Evolutionary conservation across 2,888 invertebrate species (phyloP).

Genomic region (Spatulosminthurus flaviceps): DNA sequence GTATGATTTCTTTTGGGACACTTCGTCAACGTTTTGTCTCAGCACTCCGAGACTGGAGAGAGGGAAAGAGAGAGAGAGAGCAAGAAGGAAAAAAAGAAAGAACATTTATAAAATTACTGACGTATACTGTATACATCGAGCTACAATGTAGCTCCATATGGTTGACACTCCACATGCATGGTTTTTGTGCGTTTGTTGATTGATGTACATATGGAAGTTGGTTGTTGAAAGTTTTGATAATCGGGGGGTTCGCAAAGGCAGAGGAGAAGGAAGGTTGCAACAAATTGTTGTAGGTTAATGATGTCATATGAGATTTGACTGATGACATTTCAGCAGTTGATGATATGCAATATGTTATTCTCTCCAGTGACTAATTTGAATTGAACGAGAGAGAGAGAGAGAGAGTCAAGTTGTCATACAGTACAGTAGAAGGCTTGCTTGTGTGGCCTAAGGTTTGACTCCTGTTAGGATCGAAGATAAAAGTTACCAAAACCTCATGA

Average conservation of each 20-base stretch:
- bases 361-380: constrained; percentile 53
- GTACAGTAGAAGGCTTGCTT: not conserved
- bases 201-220: not conserved
- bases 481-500: not conserved
- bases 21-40: constrained; percentile 13
- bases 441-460: constrained; percentile 11
- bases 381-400: constrained; percentile 40
- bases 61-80: not conserved
- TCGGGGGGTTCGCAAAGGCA: constrained; percentile 18
- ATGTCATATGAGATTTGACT: constrained; percentile 55
- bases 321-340: constrained; percentile 55
- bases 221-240: constrained; percentile 16
- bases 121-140: not conserved
- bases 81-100: no score
- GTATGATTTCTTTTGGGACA: not conserved
- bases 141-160: not conserved
- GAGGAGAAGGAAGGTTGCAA: constrained; percentile 24
- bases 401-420: constrained; percentile 38
- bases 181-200: not conserved
- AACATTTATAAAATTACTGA: constrained; percentile 14
- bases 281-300: constrained; percentile 57
- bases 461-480: not conserved
- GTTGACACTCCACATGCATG: no score
- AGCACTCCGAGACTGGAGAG: no score
- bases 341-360: constrained; percentile 55